These are phyloP conservation scores for Drosophila tsacasi DNA, from an alignment of 1,140 invertebrate species.

Conservation along the genomic window DNA sequence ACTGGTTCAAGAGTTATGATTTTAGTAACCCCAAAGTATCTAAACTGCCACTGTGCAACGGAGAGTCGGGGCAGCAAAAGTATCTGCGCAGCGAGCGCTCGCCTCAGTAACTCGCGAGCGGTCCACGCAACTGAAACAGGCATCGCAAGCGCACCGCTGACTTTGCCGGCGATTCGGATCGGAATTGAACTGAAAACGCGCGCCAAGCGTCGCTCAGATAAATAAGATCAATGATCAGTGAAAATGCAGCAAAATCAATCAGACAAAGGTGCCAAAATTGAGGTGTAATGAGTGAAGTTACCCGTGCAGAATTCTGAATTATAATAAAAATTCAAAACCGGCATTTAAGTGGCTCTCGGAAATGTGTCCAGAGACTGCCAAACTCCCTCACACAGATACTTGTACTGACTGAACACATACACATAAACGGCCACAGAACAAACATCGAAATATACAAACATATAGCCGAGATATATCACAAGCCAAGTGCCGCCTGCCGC, in stretches of 20 bases:
- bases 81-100: slow-evolving; percentile 71
- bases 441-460: slow-evolving; percentile 19
- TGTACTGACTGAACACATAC: background rate
- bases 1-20: no score
- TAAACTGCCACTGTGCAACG: no score
- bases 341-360: background rate
- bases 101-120: slow-evolving; percentile 76
- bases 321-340: background rate
- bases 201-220: slow-evolving; percentile 35
- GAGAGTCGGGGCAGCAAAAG: slow-evolving; percentile 57
- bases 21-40: no score
- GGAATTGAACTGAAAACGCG: slow-evolving; percentile 42
- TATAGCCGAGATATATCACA: slow-evolving; percentile 32
- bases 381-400: slow-evolving; percentile 31
- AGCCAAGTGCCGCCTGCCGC: slow-evolving; percentile 47
- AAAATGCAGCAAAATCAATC: slow-evolving; percentile 15
- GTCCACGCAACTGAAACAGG: slow-evolving; percentile 54
- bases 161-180: slow-evolving; percentile 26
- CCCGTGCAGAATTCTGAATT: background rate
- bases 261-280: slow-evolving; percentile 21
- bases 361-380: slow-evolving; percentile 13
- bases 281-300: background rate
- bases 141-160: slow-evolving; percentile 8
- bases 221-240: slow-evolving; percentile 10
- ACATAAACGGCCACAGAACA: slow-evolving; percentile 4